These are phyloP conservation scores for Scaptomyza caliginosa DNA, from an alignment of 2,888 invertebrate genomes.

Conservation along the genomic window DNA sequence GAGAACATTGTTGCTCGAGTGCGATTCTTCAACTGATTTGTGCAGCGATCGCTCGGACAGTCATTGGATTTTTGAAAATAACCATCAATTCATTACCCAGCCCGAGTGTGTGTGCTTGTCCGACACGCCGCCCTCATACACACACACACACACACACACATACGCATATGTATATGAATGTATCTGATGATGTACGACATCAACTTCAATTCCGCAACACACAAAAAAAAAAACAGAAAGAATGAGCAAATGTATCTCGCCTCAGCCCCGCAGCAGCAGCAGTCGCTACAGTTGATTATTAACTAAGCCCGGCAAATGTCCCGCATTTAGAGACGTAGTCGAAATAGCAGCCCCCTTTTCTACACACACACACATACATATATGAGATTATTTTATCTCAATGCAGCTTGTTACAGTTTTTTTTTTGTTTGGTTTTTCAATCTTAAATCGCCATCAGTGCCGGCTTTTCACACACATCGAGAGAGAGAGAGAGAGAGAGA, in stretches of 20 bases:
- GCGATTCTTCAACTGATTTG: constrained; percentile 83
- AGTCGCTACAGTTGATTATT: constrained; percentile 63
- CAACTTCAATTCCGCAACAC: constrained; percentile 73
- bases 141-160: constrained; percentile 11
- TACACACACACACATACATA: not conserved
- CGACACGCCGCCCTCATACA: constrained; percentile 70
- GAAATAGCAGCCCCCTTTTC: constrained; percentile 33
- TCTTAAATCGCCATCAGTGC: constrained; percentile 66
- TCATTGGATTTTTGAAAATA: constrained; percentile 83
- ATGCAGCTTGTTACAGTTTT: constrained; percentile 57
- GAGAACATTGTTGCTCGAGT: constrained; percentile 80
- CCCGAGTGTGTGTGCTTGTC: constrained; percentile 28
- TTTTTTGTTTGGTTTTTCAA: constrained; percentile 50
- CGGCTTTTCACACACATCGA: constrained; percentile 55
- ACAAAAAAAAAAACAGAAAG: constrained; percentile 16
- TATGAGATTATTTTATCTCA: constrained; percentile 73
- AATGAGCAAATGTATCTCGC: constrained; percentile 21
- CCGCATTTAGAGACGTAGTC: constrained; percentile 59
- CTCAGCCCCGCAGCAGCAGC: constrained; percentile 9
- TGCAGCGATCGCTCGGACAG: constrained; percentile 82
- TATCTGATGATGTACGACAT: constrained; percentile 53
- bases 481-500: not conserved
- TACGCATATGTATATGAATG: constrained; percentile 15
- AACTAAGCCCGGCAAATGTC: constrained; percentile 75
- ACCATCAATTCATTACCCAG: constrained; percentile 75